Evolutionary conservation across 30 jellyfish, hydroid and myxozoan genomes (phyloP).

Genomic region (Euphysa ruthae): DNA sequence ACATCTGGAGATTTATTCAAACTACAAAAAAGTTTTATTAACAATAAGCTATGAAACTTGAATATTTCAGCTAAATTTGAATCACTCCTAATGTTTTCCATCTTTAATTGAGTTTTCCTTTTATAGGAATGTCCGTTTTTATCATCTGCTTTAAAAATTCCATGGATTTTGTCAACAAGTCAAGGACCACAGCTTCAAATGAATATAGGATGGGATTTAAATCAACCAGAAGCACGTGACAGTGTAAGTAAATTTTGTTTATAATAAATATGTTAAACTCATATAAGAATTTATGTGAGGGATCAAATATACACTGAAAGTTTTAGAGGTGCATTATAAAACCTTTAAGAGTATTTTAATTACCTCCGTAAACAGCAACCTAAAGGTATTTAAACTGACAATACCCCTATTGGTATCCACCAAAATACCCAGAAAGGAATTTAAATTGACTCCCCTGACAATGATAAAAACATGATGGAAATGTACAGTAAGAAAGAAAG

Average conservation of each 20-base stretch:
- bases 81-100: too few species aligned
- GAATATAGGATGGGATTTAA: slow-evolving; percentile 83
- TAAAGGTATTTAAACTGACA: too few species aligned
- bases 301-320: background rate
- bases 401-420: too few species aligned
- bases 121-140: slow-evolving; percentile 73
- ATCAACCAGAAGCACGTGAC: slow-evolving; percentile 89
- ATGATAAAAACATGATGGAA: too few species aligned
- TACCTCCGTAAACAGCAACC: too few species aligned
- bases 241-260: slow-evolving; percentile 36
- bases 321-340: background rate
- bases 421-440: too few species aligned
- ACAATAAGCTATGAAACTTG: too few species aligned
- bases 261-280: background rate
- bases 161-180: slow-evolving; percentile 97
- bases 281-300: background rate
- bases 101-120: background rate
- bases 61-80: too few species aligned
- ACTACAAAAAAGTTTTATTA: background rate
- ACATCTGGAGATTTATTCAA: background rate
- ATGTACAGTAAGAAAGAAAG: too few species aligned
- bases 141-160: slow-evolving; percentile 67
- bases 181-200: slow-evolving; percentile 97
- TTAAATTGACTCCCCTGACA: too few species aligned
- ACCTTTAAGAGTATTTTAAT: background rate